Evolutionary conservation across 1,140 invertebrate species (phyloP).

Genomic region (Zaprionus camerounensis): DNA sequence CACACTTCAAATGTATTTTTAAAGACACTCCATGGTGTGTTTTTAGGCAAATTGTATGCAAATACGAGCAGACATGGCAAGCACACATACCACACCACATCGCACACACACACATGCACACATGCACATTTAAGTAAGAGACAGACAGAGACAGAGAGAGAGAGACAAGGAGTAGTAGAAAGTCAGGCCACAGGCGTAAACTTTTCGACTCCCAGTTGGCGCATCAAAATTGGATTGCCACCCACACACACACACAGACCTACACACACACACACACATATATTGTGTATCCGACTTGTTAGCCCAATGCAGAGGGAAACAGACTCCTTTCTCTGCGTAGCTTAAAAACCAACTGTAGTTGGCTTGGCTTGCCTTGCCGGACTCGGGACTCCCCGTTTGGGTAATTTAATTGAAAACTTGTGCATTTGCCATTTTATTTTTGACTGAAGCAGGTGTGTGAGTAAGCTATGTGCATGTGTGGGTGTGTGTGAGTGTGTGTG

Average conservation of each 20-base stretch:
- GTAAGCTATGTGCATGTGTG: no score
- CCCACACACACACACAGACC: constrained; percentile 39
- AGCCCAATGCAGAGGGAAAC: background rate
- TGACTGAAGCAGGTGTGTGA: constrained; percentile 13
- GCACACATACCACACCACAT: constrained; percentile 4
- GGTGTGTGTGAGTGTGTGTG: constrained; percentile 1
- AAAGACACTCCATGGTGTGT: constrained; percentile 77
- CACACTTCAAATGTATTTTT: constrained; percentile 78
- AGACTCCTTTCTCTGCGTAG: background rate
- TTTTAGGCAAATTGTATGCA: constrained; percentile 83
- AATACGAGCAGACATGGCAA: constrained; percentile 58
- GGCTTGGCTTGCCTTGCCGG: constrained; percentile 18
- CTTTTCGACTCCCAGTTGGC: constrained; percentile 50
- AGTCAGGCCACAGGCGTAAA: constrained; percentile 57
- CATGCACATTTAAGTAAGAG: background rate
- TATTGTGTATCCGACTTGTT: constrained; percentile 13
- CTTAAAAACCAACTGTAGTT: constrained; percentile 34
- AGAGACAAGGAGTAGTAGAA: constrained; percentile 1
- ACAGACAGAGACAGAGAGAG: constrained; percentile 15
- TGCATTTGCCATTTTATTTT: constrained; percentile 69
- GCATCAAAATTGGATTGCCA: constrained; percentile 77
- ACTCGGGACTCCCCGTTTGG: constrained; percentile 36
- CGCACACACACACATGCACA: background rate
- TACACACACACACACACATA: constrained; percentile 14
- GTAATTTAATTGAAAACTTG: constrained; percentile 82